Conservation (phyloP, 2,113 vertebrate species). For the Coptodon rendalli region DNA sequence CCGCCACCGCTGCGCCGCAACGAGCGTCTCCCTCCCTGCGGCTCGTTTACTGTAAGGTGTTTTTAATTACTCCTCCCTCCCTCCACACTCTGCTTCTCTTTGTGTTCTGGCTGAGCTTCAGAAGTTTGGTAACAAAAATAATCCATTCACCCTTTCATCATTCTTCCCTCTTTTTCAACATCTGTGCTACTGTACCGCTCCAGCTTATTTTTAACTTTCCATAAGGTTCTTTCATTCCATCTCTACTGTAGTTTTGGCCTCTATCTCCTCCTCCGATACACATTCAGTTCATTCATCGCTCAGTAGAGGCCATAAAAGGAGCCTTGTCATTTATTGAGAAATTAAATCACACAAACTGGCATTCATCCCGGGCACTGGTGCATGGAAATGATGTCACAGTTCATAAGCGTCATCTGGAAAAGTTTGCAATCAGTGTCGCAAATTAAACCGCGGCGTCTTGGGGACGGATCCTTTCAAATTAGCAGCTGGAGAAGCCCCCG, state of each 20-base stretch:
- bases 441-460: constrained; percentile 14
- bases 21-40: not conserved
- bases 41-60: constrained; percentile 29
- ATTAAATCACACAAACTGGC: constrained; percentile 65
- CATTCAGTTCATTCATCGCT: constrained; percentile 36
- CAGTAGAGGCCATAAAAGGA: constrained; percentile 32
- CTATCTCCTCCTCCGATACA: not conserved
- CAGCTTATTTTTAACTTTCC: not conserved
- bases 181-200: not conserved
- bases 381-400: constrained; percentile 52
- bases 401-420: constrained; percentile 50
- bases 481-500: not conserved
- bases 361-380: constrained; percentile 52
- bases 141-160: not conserved
- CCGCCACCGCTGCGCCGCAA: not conserved
- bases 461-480: constrained; percentile 12
- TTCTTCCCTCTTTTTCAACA: not conserved
- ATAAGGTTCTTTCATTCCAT: not conserved
- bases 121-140: not conserved
- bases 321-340: constrained; percentile 59
- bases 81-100: not conserved
- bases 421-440: constrained; percentile 57
- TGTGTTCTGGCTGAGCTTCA: not conserved
- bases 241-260: not conserved
- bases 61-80: constrained; percentile 39